Base-by-base conservation (phyloP, 2,797 vertebrate genomes). In the Clarias platycephalus region DNA sequence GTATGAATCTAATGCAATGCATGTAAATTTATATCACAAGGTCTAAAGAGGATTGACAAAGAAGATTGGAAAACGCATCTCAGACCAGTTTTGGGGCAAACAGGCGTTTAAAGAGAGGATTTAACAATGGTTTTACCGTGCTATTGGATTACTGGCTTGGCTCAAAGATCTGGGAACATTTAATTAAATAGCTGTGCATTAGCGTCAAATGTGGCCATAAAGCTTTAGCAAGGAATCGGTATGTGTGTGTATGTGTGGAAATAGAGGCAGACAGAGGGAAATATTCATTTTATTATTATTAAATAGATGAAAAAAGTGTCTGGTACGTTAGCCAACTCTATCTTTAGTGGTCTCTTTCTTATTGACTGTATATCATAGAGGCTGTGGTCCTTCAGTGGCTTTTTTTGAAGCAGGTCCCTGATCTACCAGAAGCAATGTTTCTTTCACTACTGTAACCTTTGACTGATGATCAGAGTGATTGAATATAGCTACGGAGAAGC, bases 141-240 rank as follows among this genome's bases (percentile, higher is more conserved):
- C 92, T 94, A 95, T 94, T 94, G 92, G 92, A 95, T 94, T 95
- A 95, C 90, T 83, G 86, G 84, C 92, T 93, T 92, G 93, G 94
- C 92, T 92, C 91, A 94, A 93, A 93, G 92, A 94, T 93, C 93
- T 92, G 92, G 92, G 93, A 91, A 90, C 86, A 86, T 94, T 92
- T 94, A 95, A 95, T 95, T 94, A 94, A 94, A 95, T 95, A 94
- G 93, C 89, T 90, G 91, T 90, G 91, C 92, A 93, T 94, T 94
- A 94, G 90, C 89, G 88, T 93, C 90, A 90, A 82, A 79, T 53
- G 79, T 80, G 79, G 64, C 44, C 40, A 76, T 75, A 18, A 37
- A 57, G 64, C 28, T 22, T 40, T 60, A 60, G 49, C 60, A 37
- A 9, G 77, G 34, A 8, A 68, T 55, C 28, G 49, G 40, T 80